Base-by-base conservation (phyloP, 1,140 invertebrate species). In the Protaetia brevitarsis region DNA sequence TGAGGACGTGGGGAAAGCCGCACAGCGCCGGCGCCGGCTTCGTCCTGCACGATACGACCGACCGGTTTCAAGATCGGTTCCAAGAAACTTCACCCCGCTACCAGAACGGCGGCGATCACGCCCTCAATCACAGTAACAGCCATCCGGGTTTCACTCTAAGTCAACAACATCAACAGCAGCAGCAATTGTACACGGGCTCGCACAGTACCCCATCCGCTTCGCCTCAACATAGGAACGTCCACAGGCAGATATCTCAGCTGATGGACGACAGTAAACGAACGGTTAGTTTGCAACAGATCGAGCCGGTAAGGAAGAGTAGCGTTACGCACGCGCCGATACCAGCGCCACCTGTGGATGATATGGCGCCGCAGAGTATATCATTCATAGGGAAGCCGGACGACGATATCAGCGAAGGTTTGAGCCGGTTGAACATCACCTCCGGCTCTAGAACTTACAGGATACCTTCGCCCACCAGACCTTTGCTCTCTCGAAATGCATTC, bases 291-390 rank as follows among this genome's bases (percentile, higher is more conserved):
- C 41, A 51, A 10, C 30, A 26, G 6, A 34, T 62, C 51, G 59
- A 67, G 2, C 66, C 69, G 2, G 78, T 82, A 23, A 80, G 73
- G 58, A 79, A 81, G 67, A 78, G 68, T 56, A 79, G 79, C 71
- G 74, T 81, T 4, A 79, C 83, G 8, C 86, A 88, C 67, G 82
- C 83, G 8, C 83, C 85, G 8, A 81, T 88, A 59, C 84, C 86
- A 65, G 82, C 86, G 65, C 86, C 89, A 66, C 79, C 88, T 71
- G 84, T 84, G 41, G 90, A 92, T 76, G 90, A 92, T 71, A 92
- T 93, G 90, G 92, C 93, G 73, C 93, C 93, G 6, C 93, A 95
- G 79, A 94, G 91, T 81, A 94, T 95, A 70, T 95, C 92, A 28
- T 96, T 95, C 75, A 94, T 94, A 71, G 92, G 92, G 78, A 88